Percentiles rank a stretch among this genome's conserved stretches.
Conservation (phyloP, 2,888 invertebrate genomes). For the Zygothrica quintamaculata region DNA sequence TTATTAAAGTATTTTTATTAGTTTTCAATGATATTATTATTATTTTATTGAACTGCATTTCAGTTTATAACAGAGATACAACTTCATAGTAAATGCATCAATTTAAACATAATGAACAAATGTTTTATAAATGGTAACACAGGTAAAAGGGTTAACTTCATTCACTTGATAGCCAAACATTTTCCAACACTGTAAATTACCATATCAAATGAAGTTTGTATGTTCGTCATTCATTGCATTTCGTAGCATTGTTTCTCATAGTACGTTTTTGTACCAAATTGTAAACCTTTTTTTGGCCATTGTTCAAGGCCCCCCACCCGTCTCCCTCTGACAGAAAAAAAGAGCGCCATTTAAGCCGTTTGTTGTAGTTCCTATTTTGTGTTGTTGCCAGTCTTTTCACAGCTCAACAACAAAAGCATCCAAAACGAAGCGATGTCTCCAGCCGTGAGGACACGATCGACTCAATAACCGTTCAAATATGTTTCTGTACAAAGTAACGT, state of each 20-base stretch:
- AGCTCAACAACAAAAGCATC: constrained; percentile 69
- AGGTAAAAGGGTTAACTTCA: not conserved
- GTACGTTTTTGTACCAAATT: constrained; percentile 28
- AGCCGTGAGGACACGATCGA: constrained; percentile 74
- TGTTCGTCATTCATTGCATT: constrained; percentile 63
- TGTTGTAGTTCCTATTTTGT: constrained; percentile 51
- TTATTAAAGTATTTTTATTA: too few relatives aligned
- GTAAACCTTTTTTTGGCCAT: constrained; percentile 58
- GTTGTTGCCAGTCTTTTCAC: constrained; percentile 63
- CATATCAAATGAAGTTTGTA: constrained; percentile 66
- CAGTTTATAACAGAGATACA: too few relatives aligned
- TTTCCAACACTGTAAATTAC: constrained; percentile 61
- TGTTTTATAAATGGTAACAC: constrained; percentile 12
- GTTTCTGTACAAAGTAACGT: constrained; percentile 28
- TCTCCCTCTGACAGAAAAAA: constrained; percentile 30
- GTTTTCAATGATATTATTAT: too few relatives aligned
- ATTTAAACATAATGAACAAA: constrained; percentile 9
- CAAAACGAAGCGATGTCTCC: constrained; percentile 64
- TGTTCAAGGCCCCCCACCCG: constrained; percentile 40
- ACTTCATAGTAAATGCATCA: too few relatives aligned
- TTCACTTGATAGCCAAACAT: constrained; percentile 30
- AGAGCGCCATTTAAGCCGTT: constrained; percentile 75
- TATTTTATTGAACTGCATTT: too few relatives aligned
- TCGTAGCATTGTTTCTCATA: constrained; percentile 52
- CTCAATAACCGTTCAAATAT: constrained; percentile 56